phyloP scores from a whole-genome alignment of 92 coral and sea anemone species.

The Paragorgia papillata region DNA sequence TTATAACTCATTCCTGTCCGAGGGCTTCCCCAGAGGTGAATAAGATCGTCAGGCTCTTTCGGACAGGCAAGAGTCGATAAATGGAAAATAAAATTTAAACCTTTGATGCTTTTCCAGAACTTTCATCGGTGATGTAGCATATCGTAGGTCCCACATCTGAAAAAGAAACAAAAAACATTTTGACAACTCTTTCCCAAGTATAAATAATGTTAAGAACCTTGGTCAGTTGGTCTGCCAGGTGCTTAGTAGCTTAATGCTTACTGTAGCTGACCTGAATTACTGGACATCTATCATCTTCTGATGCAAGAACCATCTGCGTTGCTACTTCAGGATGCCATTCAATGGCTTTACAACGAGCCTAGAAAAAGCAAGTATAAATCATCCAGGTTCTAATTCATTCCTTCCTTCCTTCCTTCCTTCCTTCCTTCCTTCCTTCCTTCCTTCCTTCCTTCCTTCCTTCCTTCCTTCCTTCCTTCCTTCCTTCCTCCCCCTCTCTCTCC shows the following conservation, averaged over 20 bases:
- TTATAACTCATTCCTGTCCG: too few relatives aligned
- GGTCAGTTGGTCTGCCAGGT: background rate
- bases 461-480: too few relatives aligned
- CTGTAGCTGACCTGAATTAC: constrained; percentile 92
- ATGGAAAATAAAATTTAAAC: constrained; percentile 34
- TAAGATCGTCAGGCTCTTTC: too few relatives aligned
- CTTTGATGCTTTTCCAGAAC: constrained; percentile 96
- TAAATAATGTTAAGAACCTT: too few relatives aligned
- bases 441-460: too few relatives aligned
- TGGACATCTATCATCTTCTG: constrained; percentile 96
- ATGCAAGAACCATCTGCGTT: constrained; percentile 96
- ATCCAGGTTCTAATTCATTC: too few relatives aligned
- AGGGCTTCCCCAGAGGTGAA: too few relatives aligned
- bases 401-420: too few relatives aligned
- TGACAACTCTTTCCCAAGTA: too few relatives aligned
- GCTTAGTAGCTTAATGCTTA: background rate
- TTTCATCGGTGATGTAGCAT: constrained; percentile 99
- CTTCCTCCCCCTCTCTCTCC: too few relatives aligned
- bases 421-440: too few relatives aligned
- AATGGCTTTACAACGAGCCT: constrained; percentile 91
- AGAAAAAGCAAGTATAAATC: background rate
- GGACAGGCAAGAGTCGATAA: too few relatives aligned
- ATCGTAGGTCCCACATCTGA: constrained; percentile 98
- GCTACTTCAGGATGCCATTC: constrained; percentile 99
- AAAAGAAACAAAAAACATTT: background rate